phyloP scores from a whole-genome alignment of 2,797 vertebrate species.

The Cyprinodon diabolis region DNA sequence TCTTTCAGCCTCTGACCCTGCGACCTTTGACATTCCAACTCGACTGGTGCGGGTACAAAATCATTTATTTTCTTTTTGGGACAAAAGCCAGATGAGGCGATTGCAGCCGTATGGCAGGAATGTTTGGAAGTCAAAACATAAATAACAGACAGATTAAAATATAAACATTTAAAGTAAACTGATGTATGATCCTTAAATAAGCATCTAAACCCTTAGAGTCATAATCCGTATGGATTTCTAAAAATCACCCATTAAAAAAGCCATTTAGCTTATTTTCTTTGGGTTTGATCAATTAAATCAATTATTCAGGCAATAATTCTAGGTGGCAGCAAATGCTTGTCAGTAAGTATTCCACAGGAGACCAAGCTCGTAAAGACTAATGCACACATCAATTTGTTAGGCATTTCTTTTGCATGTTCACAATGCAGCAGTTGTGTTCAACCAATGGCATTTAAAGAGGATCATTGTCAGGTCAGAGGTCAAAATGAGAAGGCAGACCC shows the following conservation, averaged over 20 bases:
- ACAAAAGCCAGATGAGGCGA: slow-evolving; percentile 70
- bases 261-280: slow-evolving; percentile 53
- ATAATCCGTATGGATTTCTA: slow-evolving; percentile 58
- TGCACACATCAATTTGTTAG: slow-evolving; percentile 62
- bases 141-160: slow-evolving; percentile 66
- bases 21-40: slow-evolving; percentile 78
- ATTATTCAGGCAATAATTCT: slow-evolving; percentile 64
- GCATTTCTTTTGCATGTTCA: slow-evolving; percentile 48
- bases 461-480: slow-evolving; percentile 63
- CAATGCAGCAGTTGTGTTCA: slow-evolving; percentile 64
- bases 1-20: slow-evolving; percentile 66
- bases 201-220: slow-evolving; percentile 23
- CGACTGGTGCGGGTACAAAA: slow-evolving; percentile 54
- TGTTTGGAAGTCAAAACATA: slow-evolving; percentile 65
- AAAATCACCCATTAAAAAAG: slow-evolving; percentile 52
- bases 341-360: slow-evolving; percentile 46
- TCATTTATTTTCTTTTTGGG: slow-evolving; percentile 80
- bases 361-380: slow-evolving; percentile 31
- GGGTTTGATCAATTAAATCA: slow-evolving; percentile 62
- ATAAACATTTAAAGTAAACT: slow-evolving; percentile 52
- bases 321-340: slow-evolving; percentile 40
- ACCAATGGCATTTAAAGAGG: slow-evolving; percentile 59
- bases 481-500: slow-evolving; percentile 49
- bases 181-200: slow-evolving; percentile 40
- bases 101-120: slow-evolving; percentile 58